These are phyloP conservation scores for Volucella zonaria DNA, from an alignment of 2,888 invertebrate species.

Conservation along the genomic window DNA sequence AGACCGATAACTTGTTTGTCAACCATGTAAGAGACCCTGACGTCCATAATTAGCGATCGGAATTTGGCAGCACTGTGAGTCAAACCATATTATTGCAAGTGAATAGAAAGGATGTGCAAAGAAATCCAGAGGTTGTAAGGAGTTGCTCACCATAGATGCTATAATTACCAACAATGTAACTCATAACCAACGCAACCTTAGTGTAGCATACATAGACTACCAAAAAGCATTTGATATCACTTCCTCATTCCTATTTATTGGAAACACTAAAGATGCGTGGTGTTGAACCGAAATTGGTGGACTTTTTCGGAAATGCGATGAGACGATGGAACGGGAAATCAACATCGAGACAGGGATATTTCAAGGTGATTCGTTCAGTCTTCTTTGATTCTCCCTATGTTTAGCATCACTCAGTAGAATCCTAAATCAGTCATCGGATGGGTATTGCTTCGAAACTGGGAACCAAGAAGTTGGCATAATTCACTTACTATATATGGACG, in stretches of 20 bases:
- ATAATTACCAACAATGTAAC: conserved; percentile 17
- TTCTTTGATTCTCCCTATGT: conserved; percentile 47
- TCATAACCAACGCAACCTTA: conserved; percentile 27
- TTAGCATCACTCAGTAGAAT: conserved; percentile 55
- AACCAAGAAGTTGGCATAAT: conserved; percentile 12
- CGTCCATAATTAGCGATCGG: conserved; percentile 21
- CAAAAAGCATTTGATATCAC: conserved; percentile 56
- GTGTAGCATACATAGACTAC: too few relatives aligned
- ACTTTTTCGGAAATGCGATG: conserved; percentile 34
- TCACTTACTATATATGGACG: conserved; percentile 57
- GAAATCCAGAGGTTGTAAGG: conserved; percentile 46
- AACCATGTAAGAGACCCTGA: conserved; percentile 43
- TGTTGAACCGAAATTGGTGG: conserved; percentile 36
- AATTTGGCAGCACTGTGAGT: conserved; percentile 19
- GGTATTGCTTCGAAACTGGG: conserved; percentile 25
- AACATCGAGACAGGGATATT: conserved; percentile 29
- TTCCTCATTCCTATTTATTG: conserved; percentile 50
- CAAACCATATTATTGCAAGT: conserved; percentile 16
- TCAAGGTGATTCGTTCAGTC: conserved; percentile 49
- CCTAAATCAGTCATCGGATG: conserved; percentile 26
- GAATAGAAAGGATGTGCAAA: conserved; percentile 52
- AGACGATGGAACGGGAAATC: conserved; percentile 25
- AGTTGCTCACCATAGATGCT: conserved; percentile 36
- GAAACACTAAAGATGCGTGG: conserved; percentile 42
- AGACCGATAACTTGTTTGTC: conserved; percentile 53